Conservation (phyloP, 2,797 vertebrate genomes). For the Saxicola maurus region DNA sequence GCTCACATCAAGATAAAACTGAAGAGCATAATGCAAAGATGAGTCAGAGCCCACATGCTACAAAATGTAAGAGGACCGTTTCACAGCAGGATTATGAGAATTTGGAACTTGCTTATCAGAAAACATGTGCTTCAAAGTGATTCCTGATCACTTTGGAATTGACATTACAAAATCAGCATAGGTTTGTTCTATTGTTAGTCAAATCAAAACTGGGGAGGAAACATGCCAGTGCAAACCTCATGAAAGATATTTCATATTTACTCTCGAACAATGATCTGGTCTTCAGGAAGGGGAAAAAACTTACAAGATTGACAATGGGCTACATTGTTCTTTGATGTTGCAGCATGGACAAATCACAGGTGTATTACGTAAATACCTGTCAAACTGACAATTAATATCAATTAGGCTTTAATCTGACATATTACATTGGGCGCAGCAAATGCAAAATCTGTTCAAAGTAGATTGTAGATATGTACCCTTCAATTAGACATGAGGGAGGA, state of each 20-base stretch:
- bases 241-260: constrained; percentile 59
- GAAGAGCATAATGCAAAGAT: not conserved
- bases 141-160: constrained; percentile 65
- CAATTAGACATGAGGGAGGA: constrained; percentile 37
- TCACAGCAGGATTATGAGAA: constrained; percentile 57
- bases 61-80: constrained; percentile 38
- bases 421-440: constrained; percentile 31
- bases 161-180: constrained; percentile 64
- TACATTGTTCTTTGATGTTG: constrained; percentile 69
- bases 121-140: constrained; percentile 57
- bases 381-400: constrained; percentile 62
- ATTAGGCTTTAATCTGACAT: constrained; percentile 53
- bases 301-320: constrained; percentile 60
- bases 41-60: constrained; percentile 22
- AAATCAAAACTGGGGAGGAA: constrained; percentile 52
- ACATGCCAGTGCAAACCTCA: constrained; percentile 63
- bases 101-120: constrained; percentile 58
- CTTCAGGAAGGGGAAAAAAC: constrained; percentile 46
- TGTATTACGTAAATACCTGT: constrained; percentile 38
- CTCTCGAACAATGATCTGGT: constrained; percentile 71
- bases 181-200: constrained; percentile 62
- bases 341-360: constrained; percentile 30
- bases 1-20: not conserved
- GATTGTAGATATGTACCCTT: constrained; percentile 27
- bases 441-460: constrained; percentile 26